Percentiles rank a stretch among this genome's conserved stretches.
These are phyloP conservation scores for Choristoneura fumiferana DNA, from an alignment of 1,140 invertebrate species.

Conservation along the genomic window DNA sequence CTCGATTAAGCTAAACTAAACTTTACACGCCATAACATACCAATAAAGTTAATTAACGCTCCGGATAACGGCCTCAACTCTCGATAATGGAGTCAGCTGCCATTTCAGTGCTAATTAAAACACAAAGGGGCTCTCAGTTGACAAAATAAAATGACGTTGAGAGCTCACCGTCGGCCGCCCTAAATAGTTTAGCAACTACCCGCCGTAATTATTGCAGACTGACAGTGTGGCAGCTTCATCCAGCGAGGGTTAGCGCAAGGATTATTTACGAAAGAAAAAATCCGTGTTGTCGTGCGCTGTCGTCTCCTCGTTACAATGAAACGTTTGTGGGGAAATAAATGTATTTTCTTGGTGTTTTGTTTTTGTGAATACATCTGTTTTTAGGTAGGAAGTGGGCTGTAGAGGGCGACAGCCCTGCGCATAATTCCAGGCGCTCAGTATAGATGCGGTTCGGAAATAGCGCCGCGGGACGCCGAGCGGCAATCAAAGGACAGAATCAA, in stretches of 20 bases:
- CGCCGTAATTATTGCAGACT: conserved; percentile 49
- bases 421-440: not conserved
- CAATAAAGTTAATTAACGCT: conserved; percentile 22
- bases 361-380: conserved; percentile 7
- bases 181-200: conserved; percentile 58
- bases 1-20: conserved; percentile 5
- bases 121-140: conserved; percentile 53
- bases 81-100: conserved; percentile 34
- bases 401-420: conserved; percentile 2
- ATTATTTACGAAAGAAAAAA: conserved; percentile 10
- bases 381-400: not conserved
- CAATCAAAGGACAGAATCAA: conserved; percentile 67
- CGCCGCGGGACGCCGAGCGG: conserved; percentile 37
- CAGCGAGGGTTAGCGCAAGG: conserved; percentile 8
- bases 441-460: conserved; percentile 46
- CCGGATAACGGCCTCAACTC: conserved; percentile 24
- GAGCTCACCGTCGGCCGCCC: conserved; percentile 38
- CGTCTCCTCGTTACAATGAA: not conserved
- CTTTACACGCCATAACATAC: conserved; percentile 8
- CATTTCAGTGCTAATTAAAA: conserved; percentile 56
- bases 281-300: conserved; percentile 4
- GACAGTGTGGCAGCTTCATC: conserved; percentile 6
- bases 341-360: conserved; percentile 10
- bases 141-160: conserved; percentile 54
- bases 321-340: conserved; percentile 1